A percentile compares a stretch with the other conserved stretches of the same genome.
Conservation (phyloP, 2,797 vertebrate species). For the Knipowitschia caucasica region DNA sequence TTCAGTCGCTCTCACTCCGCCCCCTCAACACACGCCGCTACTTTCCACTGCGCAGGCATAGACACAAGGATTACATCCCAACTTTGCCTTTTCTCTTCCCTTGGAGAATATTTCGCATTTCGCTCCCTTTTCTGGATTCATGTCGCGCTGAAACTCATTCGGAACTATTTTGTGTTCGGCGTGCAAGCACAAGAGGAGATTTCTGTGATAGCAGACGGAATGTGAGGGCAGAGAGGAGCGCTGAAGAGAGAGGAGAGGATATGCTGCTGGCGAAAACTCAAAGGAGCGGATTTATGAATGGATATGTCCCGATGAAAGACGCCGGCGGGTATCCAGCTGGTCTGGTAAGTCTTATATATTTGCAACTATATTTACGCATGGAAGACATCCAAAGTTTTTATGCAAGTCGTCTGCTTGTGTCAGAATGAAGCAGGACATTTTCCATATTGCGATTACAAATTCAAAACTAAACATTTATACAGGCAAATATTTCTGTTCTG, state of each 20-base stretch:
- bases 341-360: conserved; percentile 84
- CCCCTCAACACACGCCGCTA: conserved; percentile 11
- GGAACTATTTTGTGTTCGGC: conserved; percentile 28
- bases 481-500: too few species aligned
- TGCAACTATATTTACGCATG: too few species aligned
- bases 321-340: conserved; percentile 65
- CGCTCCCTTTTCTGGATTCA: neutral
- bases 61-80: conserved; percentile 21
- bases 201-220: conserved; percentile 26
- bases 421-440: too few species aligned
- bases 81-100: conserved; percentile 3
- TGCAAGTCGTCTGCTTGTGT: too few species aligned
- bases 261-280: conserved; percentile 4
- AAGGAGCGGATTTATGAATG: conserved; percentile 62
- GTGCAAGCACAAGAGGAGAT: conserved; percentile 44
- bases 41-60: conserved; percentile 11
- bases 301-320: conserved; percentile 65
- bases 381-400: conserved; percentile 51
- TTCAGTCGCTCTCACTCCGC: conserved; percentile 32
- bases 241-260: conserved; percentile 2
- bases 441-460: too few species aligned
- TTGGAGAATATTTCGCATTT: too few species aligned
- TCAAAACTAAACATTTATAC: too few species aligned
- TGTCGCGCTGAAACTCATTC: conserved; percentile 51
- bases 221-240: conserved; percentile 40